Base-by-base conservation (phyloP, 2,113 vertebrate genomes). In the Dromas ardeola region DNA sequence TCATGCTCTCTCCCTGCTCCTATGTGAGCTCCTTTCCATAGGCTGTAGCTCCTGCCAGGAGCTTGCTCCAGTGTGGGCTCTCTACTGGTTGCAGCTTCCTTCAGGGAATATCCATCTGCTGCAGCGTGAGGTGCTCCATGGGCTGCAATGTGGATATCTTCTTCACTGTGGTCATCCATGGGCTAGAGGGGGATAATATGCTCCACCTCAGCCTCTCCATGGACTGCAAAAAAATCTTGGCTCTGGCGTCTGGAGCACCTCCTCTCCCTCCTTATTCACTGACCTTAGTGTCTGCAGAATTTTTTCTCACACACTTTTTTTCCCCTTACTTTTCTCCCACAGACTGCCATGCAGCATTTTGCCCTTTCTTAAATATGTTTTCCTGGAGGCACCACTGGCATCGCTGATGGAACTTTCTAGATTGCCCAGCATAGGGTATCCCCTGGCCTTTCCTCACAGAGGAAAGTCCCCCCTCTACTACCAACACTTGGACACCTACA, bases 391-490 rank as follows among this genome's bases (percentile, higher is more conserved):
- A 70, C 55, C 47, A 26, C 42, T 19, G 49, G 14, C 2, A 0
- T 65, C 12, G 13, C 43, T 43, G 36, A 27, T 65, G 22, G 43
- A 66, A 50, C 23, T 5, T 5, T 11, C 21, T 79, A n/a, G 26
- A 47, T 17, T 34, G 30, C 67, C 72, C 2, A 3, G 14, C 40
- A 67, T 11, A 23, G 8, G 22, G 15, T 30, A 66, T 27, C 2
- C 32, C 26, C 18, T 4, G 26, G 9, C 14, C n/a, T 69, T 52
- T 49, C 17, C 29, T 85, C 45, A 45, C 34, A 38, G 43, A 69
- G 4, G 18, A 6, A 21, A 38, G 15, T 11, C 7, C 6, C 4
- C 4, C 9, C 14, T 47, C 30, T 27, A 0, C 22, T 29, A 22
- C n/a, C 3, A 72, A 15, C 23, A 22, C 13, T 19, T 55, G 21